Evolutionary conservation across 2,888 invertebrate genomes (phyloP).

Genomic region (Epirrita christyi): DNA sequence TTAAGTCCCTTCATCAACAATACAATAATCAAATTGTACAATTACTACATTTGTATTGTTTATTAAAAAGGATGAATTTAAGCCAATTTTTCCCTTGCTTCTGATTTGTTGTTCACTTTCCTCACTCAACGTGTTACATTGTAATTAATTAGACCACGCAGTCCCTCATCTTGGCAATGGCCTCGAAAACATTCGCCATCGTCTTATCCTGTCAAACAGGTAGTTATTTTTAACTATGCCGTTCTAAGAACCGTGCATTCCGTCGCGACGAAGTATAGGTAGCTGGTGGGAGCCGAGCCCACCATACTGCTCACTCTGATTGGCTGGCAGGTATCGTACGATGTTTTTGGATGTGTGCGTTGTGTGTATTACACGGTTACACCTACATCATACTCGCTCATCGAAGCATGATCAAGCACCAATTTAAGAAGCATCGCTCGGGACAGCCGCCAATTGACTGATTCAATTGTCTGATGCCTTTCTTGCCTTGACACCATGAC

Average conservation of each 20-base stretch:
- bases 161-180: conserved; percentile 60
- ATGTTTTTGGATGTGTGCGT: conserved; percentile 71
- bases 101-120: neutral
- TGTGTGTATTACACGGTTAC: conserved; percentile 45
- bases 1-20: too few species aligned
- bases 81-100: too few species aligned
- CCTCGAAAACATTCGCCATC: conserved; percentile 63
- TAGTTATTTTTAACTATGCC: conserved; percentile 81
- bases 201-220: conserved; percentile 70
- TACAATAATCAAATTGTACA: too few species aligned
- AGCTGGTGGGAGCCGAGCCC: conserved; percentile 80
- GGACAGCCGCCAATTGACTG: conserved; percentile 60
- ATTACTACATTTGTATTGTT: too few species aligned
- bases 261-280: conserved; percentile 42
- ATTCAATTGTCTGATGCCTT: conserved; percentile 74
- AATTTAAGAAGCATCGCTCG: conserved; percentile 69
- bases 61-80: too few species aligned
- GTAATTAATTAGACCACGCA: neutral
- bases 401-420: conserved; percentile 68
- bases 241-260: conserved; percentile 77
- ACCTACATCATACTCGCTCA: conserved; percentile 55
- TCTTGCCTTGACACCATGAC: conserved; percentile 66
- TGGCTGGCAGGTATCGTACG: conserved; percentile 77
- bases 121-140: neutral
- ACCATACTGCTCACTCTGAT: conserved; percentile 65